A percentile compares a stretch with the other conserved stretches of the same genome.
These are phyloP conservation scores for Typhlomys cinereus DNA, from an alignment of 2,113 vertebrate species.

Conservation along the genomic window DNA sequence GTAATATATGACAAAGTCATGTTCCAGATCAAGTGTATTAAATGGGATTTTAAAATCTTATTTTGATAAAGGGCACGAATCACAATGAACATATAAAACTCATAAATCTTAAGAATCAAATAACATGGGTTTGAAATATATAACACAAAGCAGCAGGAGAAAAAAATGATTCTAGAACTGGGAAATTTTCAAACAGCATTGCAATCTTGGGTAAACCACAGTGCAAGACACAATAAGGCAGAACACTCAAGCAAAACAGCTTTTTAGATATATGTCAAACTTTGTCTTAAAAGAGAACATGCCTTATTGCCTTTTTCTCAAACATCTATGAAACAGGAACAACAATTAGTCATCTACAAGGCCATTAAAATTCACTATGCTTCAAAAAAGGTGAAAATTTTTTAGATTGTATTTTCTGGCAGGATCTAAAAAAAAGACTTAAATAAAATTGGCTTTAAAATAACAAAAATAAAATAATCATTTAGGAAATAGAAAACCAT, in stretches of 20 bases:
- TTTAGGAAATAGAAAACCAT: not conserved
- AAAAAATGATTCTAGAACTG: not conserved
- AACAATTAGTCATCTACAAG: not conserved
- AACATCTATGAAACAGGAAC: not conserved
- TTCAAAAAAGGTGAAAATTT: not conserved
- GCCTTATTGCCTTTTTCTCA: constrained; percentile 4
- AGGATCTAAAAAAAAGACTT: not conserved
- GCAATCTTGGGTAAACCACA: not conserved
- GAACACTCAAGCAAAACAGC: not conserved
- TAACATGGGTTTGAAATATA: constrained; percentile 61
- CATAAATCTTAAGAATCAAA: constrained; percentile 75
- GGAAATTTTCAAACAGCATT: not conserved
- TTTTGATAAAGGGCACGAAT: constrained; percentile 73
- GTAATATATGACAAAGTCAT: constrained; percentile 51
- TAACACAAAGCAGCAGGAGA: not conserved
- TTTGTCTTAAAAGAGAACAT: not conserved
- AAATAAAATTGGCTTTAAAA: constrained; percentile 1
- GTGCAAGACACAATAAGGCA: not conserved
- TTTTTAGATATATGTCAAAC: not conserved
- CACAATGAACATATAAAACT: constrained; percentile 65
- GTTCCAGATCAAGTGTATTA: constrained; percentile 62
- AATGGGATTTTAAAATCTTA: constrained; percentile 72
- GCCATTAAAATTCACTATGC: not conserved
- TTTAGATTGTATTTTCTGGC: not conserved
- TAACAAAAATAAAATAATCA: not conserved